Evolutionary conservation across 2,888 invertebrate species (phyloP).

Genomic region (Troglohyphantes excavatus): DNA sequence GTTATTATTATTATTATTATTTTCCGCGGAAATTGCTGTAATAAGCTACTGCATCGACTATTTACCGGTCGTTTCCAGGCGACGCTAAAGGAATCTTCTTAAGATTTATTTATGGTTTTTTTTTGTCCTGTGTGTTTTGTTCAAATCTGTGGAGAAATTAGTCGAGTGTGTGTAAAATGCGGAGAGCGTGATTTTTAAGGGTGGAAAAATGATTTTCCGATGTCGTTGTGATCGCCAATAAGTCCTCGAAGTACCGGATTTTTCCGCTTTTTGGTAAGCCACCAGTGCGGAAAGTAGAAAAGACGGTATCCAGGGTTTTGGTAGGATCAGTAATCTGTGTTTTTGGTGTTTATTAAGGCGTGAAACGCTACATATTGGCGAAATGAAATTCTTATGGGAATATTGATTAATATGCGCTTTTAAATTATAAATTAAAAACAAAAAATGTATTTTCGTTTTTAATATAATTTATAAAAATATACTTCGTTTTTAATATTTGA

Average conservation of each 20-base stretch:
- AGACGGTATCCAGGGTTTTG: slow-evolving; percentile 43
- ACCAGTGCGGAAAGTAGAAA: slow-evolving; percentile 31
- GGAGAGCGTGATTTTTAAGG: slow-evolving; percentile 60
- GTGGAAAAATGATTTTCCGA: slow-evolving; percentile 32
- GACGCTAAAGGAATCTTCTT: slow-evolving; percentile 27
- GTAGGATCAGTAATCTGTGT: slow-evolving; percentile 17
- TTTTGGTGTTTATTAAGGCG: not conserved
- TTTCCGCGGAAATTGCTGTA: slow-evolving; percentile 28
- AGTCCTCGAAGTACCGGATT: slow-evolving; percentile 34
- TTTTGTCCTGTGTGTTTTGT: not conserved
- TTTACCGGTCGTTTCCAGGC: slow-evolving; percentile 60
- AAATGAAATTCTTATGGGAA: not conserved
- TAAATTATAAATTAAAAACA: no score
- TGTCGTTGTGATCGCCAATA: slow-evolving; percentile 58
- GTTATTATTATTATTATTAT: slow-evolving; percentile 59
- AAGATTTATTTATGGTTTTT: slow-evolving; percentile 32
- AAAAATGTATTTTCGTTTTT: no score
- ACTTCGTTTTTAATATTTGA: no score
- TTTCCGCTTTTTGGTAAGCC: slow-evolving; percentile 63
- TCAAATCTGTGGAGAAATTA: slow-evolving; percentile 68
- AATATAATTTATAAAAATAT: no score
- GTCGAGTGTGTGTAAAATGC: slow-evolving; percentile 67
- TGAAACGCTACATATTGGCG: not conserved
- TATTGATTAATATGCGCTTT: not conserved
- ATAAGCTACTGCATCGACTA: slow-evolving; percentile 64